Evolutionary conservation across 2,113 vertebrate species (phyloP).

Genomic region (Columba livia): DNA sequence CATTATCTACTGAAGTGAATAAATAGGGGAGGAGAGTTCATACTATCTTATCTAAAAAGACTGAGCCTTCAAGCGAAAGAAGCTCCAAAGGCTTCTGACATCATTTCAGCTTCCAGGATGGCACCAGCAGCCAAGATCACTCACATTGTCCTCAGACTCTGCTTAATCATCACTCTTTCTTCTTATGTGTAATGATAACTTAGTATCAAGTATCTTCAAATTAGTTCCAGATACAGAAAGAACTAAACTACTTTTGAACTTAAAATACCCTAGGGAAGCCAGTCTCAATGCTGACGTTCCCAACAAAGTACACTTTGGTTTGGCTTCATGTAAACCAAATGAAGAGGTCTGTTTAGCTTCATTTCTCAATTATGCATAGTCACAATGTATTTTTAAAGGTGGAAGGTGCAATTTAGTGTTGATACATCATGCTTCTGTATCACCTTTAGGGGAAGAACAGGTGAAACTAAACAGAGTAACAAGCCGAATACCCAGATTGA

Average conservation of each 20-base stretch:
- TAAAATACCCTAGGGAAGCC: background rate
- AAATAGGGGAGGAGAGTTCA: background rate
- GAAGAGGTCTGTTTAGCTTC: background rate
- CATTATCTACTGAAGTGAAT: background rate
- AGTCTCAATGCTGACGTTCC: background rate
- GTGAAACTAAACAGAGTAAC: background rate
- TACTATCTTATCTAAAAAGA: background rate
- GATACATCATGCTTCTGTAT: background rate
- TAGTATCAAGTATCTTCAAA: background rate
- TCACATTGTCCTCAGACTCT: background rate
- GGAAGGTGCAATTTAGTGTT: background rate
- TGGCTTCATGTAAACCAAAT: background rate
- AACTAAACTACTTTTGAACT: background rate
- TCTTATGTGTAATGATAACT: accelerated
- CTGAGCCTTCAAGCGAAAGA: accelerated
- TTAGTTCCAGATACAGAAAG: background rate
- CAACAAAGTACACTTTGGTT: background rate
- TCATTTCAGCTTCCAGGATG: background rate
- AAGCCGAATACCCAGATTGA: background rate
- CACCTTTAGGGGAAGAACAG: background rate
- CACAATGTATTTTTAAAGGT: background rate
- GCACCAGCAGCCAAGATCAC: background rate
- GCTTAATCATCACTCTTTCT: background rate
- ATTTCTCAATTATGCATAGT: background rate
- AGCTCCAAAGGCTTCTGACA: background rate